Conservation (phyloP, 2,797 vertebrate genomes). For the Rhodeus uyekii region DNA sequence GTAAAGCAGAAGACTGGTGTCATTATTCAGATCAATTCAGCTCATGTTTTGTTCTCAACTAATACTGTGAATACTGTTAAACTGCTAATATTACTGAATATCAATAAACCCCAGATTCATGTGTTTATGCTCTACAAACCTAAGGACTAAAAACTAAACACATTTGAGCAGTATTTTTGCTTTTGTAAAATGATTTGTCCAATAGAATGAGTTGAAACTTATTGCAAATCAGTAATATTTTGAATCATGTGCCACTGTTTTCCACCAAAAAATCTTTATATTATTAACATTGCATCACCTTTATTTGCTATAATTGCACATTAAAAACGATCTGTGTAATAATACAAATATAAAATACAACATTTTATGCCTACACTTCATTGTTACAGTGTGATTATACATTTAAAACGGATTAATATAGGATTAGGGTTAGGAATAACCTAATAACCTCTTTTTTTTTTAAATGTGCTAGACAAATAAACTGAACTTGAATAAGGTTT, state of each 20-base stretch:
- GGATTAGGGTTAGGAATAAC: no score
- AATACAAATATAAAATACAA: neutral
- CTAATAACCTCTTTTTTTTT: no score
- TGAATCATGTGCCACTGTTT: neutral
- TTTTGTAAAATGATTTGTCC: neutral
- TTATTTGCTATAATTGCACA: neutral
- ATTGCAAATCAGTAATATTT: neutral
- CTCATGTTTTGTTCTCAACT: neutral
- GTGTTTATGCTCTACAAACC: neutral
- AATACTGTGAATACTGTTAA: neutral
- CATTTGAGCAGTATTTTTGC: neutral
- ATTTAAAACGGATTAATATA: neutral
- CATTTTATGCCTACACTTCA: neutral
- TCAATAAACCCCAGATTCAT: neutral
- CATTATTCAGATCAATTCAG: neutral
- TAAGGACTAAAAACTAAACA: no score
- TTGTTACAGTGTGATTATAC: neutral
- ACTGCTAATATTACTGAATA: neutral
- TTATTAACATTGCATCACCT: neutral
- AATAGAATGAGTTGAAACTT: constrained; percentile 13
- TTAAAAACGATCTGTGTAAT: neutral
- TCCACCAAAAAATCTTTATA: no score
- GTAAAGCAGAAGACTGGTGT: neutral
- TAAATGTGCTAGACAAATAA: no score
- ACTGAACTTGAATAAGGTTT: no score